Conservation (phyloP, 1,140 invertebrate species). For the Hycleus phaleratus region DNA sequence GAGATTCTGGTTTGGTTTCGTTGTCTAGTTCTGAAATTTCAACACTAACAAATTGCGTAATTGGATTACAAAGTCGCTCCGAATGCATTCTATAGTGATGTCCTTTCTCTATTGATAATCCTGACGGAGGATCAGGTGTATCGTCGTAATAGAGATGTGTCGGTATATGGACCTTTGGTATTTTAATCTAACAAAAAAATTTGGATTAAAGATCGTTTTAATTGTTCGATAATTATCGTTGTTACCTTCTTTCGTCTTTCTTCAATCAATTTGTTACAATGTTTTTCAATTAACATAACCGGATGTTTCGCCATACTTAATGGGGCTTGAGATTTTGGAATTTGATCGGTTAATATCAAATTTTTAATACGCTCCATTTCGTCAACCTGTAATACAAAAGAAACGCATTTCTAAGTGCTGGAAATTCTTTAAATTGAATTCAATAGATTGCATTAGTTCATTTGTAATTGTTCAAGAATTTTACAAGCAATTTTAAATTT, state of each 20-base stretch:
- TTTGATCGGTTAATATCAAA: constrained; percentile 55
- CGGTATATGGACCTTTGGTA: constrained; percentile 36
- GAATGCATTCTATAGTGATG: constrained; percentile 31
- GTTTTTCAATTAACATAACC: constrained; percentile 55
- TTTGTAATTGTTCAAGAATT: neutral
- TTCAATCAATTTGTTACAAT: constrained; percentile 52
- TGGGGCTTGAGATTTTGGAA: constrained; percentile 54
- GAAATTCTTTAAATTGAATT: too few relatives aligned
- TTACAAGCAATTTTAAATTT: neutral
- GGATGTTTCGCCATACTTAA: constrained; percentile 56
- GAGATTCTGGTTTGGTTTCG: too few relatives aligned
- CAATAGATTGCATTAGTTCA: too few relatives aligned
- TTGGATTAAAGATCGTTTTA: neutral
- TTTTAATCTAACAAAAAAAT: constrained; percentile 29
- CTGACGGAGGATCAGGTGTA: constrained; percentile 38
- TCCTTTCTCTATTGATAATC: constrained; percentile 36
- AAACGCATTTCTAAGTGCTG: neutral
- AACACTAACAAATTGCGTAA: neutral
- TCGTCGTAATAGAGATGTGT: constrained; percentile 39
- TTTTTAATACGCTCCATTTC: constrained; percentile 60
- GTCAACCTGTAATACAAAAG: constrained; percentile 44
- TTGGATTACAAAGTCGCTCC: constrained; percentile 30
- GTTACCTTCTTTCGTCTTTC: constrained; percentile 48
- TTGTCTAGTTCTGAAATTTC: too few relatives aligned
- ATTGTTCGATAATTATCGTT: neutral